Evolutionary conservation across 2,888 invertebrate species (phyloP).

Genomic region (Hyposoter didymator): DNA sequence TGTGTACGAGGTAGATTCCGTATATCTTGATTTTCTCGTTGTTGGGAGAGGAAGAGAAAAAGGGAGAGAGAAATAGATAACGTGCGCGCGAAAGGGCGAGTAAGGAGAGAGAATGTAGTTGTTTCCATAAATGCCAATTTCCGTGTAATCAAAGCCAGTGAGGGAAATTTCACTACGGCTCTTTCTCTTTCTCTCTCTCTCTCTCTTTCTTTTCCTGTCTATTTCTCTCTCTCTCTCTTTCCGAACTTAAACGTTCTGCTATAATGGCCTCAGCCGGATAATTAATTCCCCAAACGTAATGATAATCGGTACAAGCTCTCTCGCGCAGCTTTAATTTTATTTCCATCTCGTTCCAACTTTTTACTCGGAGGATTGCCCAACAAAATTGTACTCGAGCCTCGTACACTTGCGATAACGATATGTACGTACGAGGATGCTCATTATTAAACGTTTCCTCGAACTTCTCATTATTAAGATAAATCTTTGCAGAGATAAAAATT

Average conservation of each 20-base stretch:
- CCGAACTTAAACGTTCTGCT: conserved; percentile 50
- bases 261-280: conserved; percentile 47
- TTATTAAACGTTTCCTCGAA: neutral
- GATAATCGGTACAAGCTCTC: conserved; percentile 53
- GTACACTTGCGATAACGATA: conserved; percentile 9
- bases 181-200: neutral
- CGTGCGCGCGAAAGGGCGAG: neutral
- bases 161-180: conserved; percentile 45
- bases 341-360: conserved; percentile 12
- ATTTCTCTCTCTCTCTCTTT: neutral
- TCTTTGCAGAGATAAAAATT: neutral
- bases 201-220: neutral
- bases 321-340: conserved; percentile 35
- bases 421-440: conserved; percentile 1
- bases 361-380: conserved; percentile 20
- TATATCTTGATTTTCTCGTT: conserved; percentile 44
- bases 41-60: conserved; percentile 3
- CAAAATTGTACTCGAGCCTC: neutral
- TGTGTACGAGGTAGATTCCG: conserved; percentile 37
- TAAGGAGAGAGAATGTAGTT: conserved; percentile 45
- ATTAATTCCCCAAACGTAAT: conserved; percentile 60
- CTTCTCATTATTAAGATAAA: conserved; percentile 3
- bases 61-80: neutral
- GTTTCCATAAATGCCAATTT: conserved; percentile 70
- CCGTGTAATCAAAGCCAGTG: conserved; percentile 65